Base-by-base conservation (phyloP, 1,140 invertebrate genomes). In the Meloidogyne floridensis region DNA sequence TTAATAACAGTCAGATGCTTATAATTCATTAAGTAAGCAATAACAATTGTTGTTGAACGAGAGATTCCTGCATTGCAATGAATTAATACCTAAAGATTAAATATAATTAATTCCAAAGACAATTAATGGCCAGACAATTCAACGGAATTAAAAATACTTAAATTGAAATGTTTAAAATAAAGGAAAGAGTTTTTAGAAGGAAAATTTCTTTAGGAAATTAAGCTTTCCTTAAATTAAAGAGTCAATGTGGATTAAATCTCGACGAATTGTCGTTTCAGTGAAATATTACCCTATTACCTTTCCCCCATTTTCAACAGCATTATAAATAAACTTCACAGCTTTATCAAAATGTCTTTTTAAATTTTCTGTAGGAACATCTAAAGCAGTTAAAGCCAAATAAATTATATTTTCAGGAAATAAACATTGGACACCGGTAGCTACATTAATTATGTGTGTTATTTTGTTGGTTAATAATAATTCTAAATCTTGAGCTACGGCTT, bases 1-100 rank as follows among this genome's bases (percentile, higher is more conserved):
- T 47, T 47, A 47, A 4, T 8, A 47, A 47, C 47, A 47, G 47
- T 47, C 5, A 6, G 5, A 47, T 8, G 47, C 5, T 47, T 47
- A 47, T 47, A 47, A 47, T 47, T 6, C 47, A 47, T 47, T 47
- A 47, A 47, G 5, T 47, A 47, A 47, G 47, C 47, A 47, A 47
- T 47, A 13, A 94, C 93, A 47, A 47, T 47, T 8, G 47, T 6
- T 47, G 47, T 47, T 47, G 47, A 47, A 47, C 95, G 91, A 11
- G 95, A 96, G 2, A 96, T 93, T 9, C 96, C 96, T 6, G 95
- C 94, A 91, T 96, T 96, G 88, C 95, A 97, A 90, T 97, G 95
- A 0, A 97, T 93, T 79, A 96, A 92, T 77, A 96, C 92, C 90
- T 93, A 93, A 47, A 78, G 70, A 18, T 7, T 43, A 32, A 2